These are phyloP conservation scores for Drosophila lutescens DNA, from an alignment of 2,888 invertebrate species.

Conservation along the genomic window DNA sequence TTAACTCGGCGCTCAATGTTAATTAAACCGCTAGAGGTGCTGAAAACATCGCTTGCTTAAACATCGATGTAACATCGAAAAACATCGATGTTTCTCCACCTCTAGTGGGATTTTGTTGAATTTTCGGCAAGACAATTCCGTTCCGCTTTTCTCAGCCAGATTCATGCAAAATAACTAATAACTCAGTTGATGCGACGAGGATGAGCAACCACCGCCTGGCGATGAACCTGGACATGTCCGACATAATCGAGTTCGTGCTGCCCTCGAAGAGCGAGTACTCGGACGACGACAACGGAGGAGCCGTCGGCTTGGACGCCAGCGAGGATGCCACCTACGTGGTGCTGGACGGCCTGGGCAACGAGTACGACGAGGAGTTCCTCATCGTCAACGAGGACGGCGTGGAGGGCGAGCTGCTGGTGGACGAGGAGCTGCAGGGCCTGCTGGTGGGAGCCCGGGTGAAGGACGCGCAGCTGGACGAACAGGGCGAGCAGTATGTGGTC, in stretches of 20 bases:
- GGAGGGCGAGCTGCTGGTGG: constrained; percentile 45
- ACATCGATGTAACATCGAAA: no score
- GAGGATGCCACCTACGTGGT: constrained; percentile 51
- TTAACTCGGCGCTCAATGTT: no score
- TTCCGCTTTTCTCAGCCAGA: neutral
- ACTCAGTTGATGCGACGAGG: neutral
- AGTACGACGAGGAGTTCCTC: constrained; percentile 56
- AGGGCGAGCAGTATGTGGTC: constrained; percentile 37
- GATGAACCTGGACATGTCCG: constrained; percentile 70
- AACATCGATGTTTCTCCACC: no score
- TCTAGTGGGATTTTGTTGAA: no score
- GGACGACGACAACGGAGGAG: constrained; percentile 42
- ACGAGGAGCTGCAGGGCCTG: constrained; percentile 42
- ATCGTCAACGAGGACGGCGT: constrained; percentile 49
- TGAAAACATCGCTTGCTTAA: no score
- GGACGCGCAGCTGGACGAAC: constrained; percentile 9
- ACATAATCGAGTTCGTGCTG: constrained; percentile 76
- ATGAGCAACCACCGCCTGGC: constrained; percentile 4
- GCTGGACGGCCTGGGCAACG: constrained; percentile 54
- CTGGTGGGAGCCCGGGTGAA: constrained; percentile 37
- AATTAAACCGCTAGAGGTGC: no score
- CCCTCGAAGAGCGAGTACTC: constrained; percentile 50
- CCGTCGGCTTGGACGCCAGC: constrained; percentile 26
- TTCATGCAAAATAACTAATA: neutral
- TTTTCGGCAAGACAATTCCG: neutral